A percentile compares a stretch with the other conserved stretches of the same genome.
Evolutionary conservation across 2,888 invertebrate genomes (phyloP).

Genomic region (Tipula helvola): DNA sequence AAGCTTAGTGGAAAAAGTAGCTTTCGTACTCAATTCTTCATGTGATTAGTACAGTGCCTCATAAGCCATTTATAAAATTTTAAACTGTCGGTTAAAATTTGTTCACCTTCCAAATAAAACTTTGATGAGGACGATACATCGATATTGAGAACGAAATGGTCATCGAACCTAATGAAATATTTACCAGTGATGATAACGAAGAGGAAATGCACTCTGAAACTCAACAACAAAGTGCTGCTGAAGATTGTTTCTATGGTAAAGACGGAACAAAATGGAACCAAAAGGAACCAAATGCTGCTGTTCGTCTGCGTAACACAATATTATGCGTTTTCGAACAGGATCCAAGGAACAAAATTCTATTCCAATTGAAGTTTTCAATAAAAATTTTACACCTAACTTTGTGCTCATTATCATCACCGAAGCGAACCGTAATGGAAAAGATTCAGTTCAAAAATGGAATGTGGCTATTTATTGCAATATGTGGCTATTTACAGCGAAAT

Average conservation of each 20-base stretch:
- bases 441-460: constrained; percentile 8
- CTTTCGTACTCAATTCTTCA: too few relatives aligned
- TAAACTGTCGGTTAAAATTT: too few relatives aligned
- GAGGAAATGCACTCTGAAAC: neutral
- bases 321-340: constrained; percentile 4
- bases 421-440: constrained; percentile 15
- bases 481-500: too few relatives aligned
- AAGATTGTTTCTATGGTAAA: neutral
- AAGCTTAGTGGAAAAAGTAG: too few relatives aligned
- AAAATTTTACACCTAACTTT: constrained; percentile 15
- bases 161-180: too few relatives aligned
- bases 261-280: constrained; percentile 1
- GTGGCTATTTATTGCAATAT: too few relatives aligned
- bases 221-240: neutral
- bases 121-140: too few relatives aligned
- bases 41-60: too few relatives aligned
- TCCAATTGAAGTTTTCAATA: constrained; percentile 17
- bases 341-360: constrained; percentile 11
- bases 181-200: too few relatives aligned
- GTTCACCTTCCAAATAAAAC: too few relatives aligned
- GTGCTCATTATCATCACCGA: constrained; percentile 15
- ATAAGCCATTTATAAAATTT: too few relatives aligned
- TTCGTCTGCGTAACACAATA: neutral
- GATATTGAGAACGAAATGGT: too few relatives aligned
- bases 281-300: neutral